Evolutionary conservation across 35 echinoderm and acorn worm species (phyloP).

Genomic region (Diadema setosum): DNA sequence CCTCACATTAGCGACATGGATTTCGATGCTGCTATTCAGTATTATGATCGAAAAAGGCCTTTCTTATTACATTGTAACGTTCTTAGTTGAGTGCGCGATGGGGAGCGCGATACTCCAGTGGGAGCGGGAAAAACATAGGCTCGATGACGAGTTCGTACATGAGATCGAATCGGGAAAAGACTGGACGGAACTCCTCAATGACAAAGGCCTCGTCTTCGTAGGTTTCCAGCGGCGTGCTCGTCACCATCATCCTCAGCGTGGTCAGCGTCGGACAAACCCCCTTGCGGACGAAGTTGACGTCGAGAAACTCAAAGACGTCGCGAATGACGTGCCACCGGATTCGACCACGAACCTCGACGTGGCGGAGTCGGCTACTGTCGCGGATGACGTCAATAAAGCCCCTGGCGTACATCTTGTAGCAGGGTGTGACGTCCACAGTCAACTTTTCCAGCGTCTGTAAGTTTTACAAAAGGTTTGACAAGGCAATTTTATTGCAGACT

Average conservation of each 20-base stretch:
- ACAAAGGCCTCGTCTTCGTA: slow-evolving; percentile 58
- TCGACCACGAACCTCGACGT: slow-evolving; percentile 57
- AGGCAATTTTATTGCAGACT: not conserved
- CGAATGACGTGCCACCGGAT: slow-evolving; percentile 54
- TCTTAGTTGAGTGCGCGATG: not conserved
- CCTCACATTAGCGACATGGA: too few species aligned
- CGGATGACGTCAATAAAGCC: slow-evolving; percentile 48
- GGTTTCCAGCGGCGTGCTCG: slow-evolving; percentile 14
- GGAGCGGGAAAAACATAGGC: slow-evolving; percentile 70
- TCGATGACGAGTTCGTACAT: slow-evolving; percentile 71
- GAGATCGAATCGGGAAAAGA: slow-evolving; percentile 22
- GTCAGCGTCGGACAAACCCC: slow-evolving; percentile 19
- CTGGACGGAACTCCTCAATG: slow-evolving; percentile 62
- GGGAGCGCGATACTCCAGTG: slow-evolving; percentile 3
- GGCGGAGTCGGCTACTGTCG: slow-evolving; percentile 26
- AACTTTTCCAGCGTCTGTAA: slow-evolving; percentile 48
- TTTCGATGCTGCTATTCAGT: too few species aligned
- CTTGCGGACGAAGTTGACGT: slow-evolving; percentile 46
- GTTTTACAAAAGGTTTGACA: not conserved
- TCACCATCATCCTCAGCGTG: slow-evolving; percentile 41
- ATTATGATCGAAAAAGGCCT: too few species aligned
- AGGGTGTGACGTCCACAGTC: slow-evolving; percentile 56
- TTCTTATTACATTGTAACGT: too few species aligned
- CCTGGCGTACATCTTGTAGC: slow-evolving; percentile 53
- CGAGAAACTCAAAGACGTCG: slow-evolving; percentile 67